A percentile compares a stretch with the other conserved stretches of the same genome.
phyloP scores from a whole-genome alignment of 92 coral and sea anemone species.

The Actinostola sp. region DNA sequence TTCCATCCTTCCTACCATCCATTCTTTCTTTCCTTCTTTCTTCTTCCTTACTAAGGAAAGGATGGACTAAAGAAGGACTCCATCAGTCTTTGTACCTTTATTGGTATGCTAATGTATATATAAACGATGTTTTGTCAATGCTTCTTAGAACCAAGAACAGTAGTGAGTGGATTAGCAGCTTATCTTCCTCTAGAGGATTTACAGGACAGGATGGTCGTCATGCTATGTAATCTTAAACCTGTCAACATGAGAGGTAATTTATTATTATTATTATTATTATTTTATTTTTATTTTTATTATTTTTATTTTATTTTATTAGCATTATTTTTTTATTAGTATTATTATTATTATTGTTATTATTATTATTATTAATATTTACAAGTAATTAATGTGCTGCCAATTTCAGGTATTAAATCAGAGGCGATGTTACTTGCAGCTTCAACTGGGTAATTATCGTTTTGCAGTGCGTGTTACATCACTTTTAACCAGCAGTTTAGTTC shows the following conservation, averaged over 20 bases:
- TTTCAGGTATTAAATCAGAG: constrained; percentile 83
- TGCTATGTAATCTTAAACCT: constrained; percentile 94
- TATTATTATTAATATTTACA: not conserved
- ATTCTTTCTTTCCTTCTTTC: too few relatives aligned
- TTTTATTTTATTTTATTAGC: constrained; percentile 3
- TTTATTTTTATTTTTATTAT: not conserved
- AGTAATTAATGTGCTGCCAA: too few relatives aligned
- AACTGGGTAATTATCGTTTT: constrained; percentile 86
- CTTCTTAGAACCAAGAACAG: constrained; percentile 82
- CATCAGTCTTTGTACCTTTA: too few relatives aligned
- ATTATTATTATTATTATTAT: not conserved
- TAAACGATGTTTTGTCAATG: not conserved
- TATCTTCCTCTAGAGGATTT: constrained; percentile 79
- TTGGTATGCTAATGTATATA: too few relatives aligned
- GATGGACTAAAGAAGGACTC: too few relatives aligned
- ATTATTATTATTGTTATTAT: not conserved
- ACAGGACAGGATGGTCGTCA: constrained; percentile 84
- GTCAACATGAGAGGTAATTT: constrained; percentile 89
- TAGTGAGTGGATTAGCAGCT: constrained; percentile 91
- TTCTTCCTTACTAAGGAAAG: too few relatives aligned
- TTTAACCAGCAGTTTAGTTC: too few relatives aligned
- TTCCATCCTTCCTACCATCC: too few relatives aligned
- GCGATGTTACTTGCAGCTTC: constrained; percentile 96
- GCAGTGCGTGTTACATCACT: too few relatives aligned
- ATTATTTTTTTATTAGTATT: too few relatives aligned